Percentiles rank a stretch among this genome's conserved stretches.
Evolutionary conservation across 2,113 vertebrate species (phyloP).

Genomic region (Cranoglanis bouderius): DNA sequence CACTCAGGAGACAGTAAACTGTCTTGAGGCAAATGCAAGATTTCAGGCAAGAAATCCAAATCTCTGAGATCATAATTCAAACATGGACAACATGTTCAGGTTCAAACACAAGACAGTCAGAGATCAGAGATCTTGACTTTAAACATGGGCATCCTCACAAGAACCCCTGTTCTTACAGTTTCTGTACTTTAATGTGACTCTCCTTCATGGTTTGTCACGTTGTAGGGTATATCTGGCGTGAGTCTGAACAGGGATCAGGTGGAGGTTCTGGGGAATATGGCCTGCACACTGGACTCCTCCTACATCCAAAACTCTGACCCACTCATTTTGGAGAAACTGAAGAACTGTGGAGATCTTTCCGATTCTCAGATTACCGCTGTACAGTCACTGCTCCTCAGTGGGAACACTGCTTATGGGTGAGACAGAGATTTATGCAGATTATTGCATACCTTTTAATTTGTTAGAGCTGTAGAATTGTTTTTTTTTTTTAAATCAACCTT

Average conservation of each 20-base stretch:
- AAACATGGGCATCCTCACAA: not conserved
- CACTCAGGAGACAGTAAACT: too few species aligned
- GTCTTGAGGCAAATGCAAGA: too few species aligned
- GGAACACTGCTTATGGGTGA: slow-evolving; percentile 52
- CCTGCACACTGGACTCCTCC: slow-evolving; percentile 60
- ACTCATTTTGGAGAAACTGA: slow-evolving; percentile 57
- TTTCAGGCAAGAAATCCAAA: too few species aligned
- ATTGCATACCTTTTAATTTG: not conserved
- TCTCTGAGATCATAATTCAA: too few species aligned
- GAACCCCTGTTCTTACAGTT: not conserved
- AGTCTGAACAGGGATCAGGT: slow-evolving; percentile 59
- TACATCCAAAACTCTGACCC: slow-evolving; percentile 56
- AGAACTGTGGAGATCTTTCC: slow-evolving; percentile 54
- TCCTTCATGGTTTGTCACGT: not conserved
- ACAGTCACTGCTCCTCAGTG: slow-evolving; percentile 45
- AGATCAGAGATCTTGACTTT: not conserved
- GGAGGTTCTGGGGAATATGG: slow-evolving; percentile 66
- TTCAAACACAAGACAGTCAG: not conserved
- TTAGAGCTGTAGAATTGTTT: not conserved
- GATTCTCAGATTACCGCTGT: slow-evolving; percentile 40
- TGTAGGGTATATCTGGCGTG: slow-evolving; percentile 59
- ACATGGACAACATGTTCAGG: too few species aligned
- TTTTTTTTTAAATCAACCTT: too few species aligned
- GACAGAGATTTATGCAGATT: not conserved
- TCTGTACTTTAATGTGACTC: too few species aligned